Conservation (phyloP, 2,113 vertebrate genomes). For the Oreochromis aureus region DNA sequence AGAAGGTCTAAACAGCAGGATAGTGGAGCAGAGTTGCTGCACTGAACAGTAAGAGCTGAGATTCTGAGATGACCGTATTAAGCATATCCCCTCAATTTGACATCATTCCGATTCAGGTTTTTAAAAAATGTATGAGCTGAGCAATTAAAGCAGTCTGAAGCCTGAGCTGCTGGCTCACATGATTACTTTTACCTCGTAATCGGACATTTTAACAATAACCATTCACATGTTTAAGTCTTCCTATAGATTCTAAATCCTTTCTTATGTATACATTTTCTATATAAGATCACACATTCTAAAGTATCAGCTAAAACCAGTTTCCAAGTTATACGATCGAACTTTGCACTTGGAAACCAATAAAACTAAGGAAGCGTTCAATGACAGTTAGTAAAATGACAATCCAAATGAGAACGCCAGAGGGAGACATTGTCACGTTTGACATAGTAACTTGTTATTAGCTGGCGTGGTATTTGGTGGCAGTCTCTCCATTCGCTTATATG, state of each 20-base stretch:
- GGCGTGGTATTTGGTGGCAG: neutral
- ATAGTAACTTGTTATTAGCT: neutral
- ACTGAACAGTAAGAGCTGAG: neutral
- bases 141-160: neutral
- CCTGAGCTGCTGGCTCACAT: neutral
- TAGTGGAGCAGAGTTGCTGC: neutral
- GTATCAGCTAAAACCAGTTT: neutral
- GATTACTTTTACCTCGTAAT: neutral
- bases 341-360: neutral
- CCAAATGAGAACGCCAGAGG: neutral
- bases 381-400: neutral
- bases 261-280: neutral
- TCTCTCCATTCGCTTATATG: neutral
- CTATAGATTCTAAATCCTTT: neutral
- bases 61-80: neutral
- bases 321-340: neutral
- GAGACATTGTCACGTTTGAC: neutral
- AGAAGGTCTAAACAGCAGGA: neutral
- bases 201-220: neutral
- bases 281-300: neutral
- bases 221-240: neutral
- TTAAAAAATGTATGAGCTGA: neutral
- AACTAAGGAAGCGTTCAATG: neutral
- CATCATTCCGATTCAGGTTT: neutral
- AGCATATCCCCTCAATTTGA: neutral